Conservation (phyloP, 2,888 invertebrate species). For the Amblyjoppa proteus region DNA sequence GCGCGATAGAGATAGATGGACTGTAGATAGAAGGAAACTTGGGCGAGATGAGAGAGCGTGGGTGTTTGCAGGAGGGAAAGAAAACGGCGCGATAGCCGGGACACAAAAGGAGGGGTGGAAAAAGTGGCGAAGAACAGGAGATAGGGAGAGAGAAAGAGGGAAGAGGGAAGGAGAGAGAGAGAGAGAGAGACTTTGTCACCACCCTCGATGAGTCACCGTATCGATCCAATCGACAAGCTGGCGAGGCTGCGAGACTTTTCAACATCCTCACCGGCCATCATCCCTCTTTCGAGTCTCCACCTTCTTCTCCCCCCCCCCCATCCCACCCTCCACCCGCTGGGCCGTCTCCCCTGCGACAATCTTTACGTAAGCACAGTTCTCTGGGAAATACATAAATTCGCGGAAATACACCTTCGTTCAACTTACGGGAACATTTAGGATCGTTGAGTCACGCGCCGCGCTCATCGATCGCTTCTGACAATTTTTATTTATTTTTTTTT, state of each 20-base stretch:
- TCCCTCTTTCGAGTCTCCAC: constrained; percentile 47
- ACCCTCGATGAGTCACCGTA: constrained; percentile 83
- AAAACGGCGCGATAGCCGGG: constrained; percentile 62
- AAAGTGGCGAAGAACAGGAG: constrained; percentile 50
- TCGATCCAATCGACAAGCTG: constrained; percentile 77
- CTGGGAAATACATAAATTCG: constrained; percentile 77
- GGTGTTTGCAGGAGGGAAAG: constrained; percentile 58
- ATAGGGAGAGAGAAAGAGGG: constrained; percentile 72
- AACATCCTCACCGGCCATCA: constrained; percentile 50
- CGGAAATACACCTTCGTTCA: constrained; percentile 64
- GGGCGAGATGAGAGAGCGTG: constrained; percentile 45
- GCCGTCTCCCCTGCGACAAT: constrained; percentile 32
- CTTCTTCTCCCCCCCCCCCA: not conserved
- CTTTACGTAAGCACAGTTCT: constrained; percentile 71
- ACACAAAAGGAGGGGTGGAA: constrained; percentile 36
- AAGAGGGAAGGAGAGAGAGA: constrained; percentile 57
- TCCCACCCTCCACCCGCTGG: not conserved
- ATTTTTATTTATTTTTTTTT: too few relatives aligned
- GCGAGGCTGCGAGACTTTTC: constrained; percentile 67
- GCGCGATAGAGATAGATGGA: constrained; percentile 45
- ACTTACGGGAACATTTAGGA: constrained; percentile 37
- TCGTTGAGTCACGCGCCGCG: constrained; percentile 37
- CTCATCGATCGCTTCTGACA: too few relatives aligned
- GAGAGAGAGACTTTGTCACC: constrained; percentile 77
- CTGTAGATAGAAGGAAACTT: constrained; percentile 23